These are phyloP conservation scores for Diogma glabrata DNA, from an alignment of 2,888 invertebrate species.

Conservation along the genomic window DNA sequence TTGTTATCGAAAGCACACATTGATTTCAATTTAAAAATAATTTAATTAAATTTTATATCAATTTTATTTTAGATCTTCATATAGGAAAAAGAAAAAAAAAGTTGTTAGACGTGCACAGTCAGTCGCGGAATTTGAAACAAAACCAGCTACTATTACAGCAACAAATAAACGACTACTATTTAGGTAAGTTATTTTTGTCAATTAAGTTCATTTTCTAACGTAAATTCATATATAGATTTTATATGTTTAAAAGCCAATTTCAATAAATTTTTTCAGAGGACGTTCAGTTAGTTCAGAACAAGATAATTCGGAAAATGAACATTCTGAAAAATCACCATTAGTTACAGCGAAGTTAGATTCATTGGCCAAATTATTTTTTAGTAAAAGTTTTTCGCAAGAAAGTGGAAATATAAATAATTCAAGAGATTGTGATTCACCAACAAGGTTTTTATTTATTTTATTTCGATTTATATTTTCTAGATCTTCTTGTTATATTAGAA, in stretches of 20 bases:
- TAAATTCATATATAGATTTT: not conserved
- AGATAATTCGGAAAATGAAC: slow-evolving; percentile 39
- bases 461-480: too few species aligned
- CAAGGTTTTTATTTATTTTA: slow-evolving; percentile 29
- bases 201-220: slow-evolving; percentile 11
- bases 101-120: slow-evolving; percentile 56
- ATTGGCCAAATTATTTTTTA: slow-evolving; percentile 62
- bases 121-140: slow-evolving; percentile 53
- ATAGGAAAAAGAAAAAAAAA: slow-evolving; percentile 39
- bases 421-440: slow-evolving; percentile 23
- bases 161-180: slow-evolving; percentile 52
- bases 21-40: too few species aligned
- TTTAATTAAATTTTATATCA: too few species aligned
- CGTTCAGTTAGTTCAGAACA: slow-evolving; percentile 51
- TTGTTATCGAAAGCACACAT: too few species aligned
- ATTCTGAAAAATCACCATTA: slow-evolving; percentile 50
- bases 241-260: not conserved
- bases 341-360: slow-evolving; percentile 64
- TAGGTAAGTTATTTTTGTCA: slow-evolving; percentile 32
- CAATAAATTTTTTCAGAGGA: slow-evolving; percentile 29
- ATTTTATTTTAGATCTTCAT: slow-evolving; percentile 19
- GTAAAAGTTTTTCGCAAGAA: slow-evolving; percentile 31
- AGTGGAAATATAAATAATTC: slow-evolving; percentile 10
- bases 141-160: slow-evolving; percentile 42
- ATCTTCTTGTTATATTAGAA: too few species aligned